Evolutionary conservation across 2,797 vertebrate species (phyloP).

Genomic region (Buceros bicornis): DNA sequence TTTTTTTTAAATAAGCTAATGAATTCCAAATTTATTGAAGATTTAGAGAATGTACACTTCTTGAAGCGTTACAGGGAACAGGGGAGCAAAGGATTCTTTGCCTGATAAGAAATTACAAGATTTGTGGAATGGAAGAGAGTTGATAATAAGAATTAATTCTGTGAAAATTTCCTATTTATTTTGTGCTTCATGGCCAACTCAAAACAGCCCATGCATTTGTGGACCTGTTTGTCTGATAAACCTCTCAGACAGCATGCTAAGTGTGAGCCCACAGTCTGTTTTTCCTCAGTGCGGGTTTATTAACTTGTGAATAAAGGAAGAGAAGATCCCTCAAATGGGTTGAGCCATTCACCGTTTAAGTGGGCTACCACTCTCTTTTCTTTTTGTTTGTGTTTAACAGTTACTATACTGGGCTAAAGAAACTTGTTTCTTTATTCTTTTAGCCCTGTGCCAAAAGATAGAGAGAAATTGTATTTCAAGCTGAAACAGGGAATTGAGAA

Average conservation of each 20-base stretch:
- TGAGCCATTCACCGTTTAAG: background rate
- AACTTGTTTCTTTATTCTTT: constrained; percentile 41
- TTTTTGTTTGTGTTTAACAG: background rate
- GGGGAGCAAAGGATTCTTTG: background rate
- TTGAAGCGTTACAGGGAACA: background rate
- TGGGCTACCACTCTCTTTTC: background rate
- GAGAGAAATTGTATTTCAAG: constrained; percentile 98
- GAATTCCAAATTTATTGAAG: background rate
- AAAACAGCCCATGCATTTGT: background rate
- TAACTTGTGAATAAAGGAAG: background rate
- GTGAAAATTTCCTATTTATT: background rate
- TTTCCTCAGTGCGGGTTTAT: background rate
- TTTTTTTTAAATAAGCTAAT: background rate
- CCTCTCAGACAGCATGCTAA: too few species aligned
- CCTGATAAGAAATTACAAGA: background rate
- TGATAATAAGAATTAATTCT: background rate
- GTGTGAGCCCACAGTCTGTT: background rate
- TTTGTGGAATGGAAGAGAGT: background rate
- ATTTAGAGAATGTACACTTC: background rate
- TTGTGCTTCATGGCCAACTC: background rate
- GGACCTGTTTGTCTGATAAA: background rate
- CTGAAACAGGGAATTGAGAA: constrained; percentile 94
- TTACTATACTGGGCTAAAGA: background rate
- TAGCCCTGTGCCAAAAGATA: constrained; percentile 96
- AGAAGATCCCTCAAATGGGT: background rate